Conservation (phyloP, 1,140 invertebrate species). For the Triops cancriformis region DNA sequence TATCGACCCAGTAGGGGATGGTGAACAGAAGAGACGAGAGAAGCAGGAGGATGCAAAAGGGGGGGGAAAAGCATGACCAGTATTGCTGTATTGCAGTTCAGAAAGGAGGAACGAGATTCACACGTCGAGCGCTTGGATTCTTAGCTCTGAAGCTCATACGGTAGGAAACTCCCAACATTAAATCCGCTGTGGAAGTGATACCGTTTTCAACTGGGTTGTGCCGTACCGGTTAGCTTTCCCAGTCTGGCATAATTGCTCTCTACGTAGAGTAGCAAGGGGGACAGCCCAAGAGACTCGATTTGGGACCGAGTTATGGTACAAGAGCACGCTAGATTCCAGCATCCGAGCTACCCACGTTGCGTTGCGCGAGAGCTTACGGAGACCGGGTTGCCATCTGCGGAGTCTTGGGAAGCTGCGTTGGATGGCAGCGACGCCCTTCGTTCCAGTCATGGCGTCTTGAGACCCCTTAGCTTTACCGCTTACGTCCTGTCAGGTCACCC, state of each 20-base stretch:
- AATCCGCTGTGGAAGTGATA: background rate
- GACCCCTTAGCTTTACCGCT: background rate
- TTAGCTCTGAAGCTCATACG: background rate
- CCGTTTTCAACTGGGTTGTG: background rate
- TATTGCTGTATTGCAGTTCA: constrained; percentile 3
- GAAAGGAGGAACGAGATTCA: background rate
- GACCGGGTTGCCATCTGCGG: constrained; percentile 8
- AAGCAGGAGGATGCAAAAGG: background rate
- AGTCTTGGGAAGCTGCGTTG: constrained; percentile 3
- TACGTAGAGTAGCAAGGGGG: background rate
- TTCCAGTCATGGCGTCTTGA: constrained; percentile 1
- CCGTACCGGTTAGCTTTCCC: background rate
- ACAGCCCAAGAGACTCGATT: background rate
- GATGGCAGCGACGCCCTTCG: background rate
- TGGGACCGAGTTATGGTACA: background rate
- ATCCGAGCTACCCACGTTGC: background rate
- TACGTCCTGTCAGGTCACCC: background rate
- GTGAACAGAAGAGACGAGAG: background rate
- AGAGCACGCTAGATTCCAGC: background rate
- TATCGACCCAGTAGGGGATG: background rate
- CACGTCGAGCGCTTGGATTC: background rate
- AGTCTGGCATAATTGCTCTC: background rate
- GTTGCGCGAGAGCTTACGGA: background rate
- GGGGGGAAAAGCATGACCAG: background rate
- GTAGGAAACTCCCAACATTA: background rate